These are phyloP conservation scores for Amniataba percoides DNA, from an alignment of 2,797 vertebrate genomes.

Conservation along the genomic window DNA sequence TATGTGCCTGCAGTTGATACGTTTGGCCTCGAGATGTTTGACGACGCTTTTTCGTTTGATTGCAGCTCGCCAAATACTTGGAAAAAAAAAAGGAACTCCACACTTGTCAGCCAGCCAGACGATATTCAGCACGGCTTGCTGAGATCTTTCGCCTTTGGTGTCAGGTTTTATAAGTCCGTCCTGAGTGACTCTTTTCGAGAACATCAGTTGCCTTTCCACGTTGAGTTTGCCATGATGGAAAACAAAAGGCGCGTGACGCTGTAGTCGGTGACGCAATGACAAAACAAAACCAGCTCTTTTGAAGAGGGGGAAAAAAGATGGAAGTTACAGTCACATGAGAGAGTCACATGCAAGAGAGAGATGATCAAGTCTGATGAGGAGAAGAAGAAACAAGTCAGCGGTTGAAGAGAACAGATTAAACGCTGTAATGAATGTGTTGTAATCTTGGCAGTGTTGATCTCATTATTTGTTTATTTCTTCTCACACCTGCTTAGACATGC, in stretches of 20 bases:
- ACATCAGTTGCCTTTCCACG: slow-evolving; percentile 14
- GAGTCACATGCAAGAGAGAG: slow-evolving; percentile 1
- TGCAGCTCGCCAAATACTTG: slow-evolving; percentile 38
- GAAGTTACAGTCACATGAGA: slow-evolving; percentile 3
- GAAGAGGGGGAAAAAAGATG: slow-evolving; percentile 6
- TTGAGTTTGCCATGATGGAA: neutral
- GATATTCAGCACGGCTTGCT: slow-evolving; percentile 13
- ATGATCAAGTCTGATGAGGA: slow-evolving; percentile 43
- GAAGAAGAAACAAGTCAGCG: slow-evolving; percentile 40
- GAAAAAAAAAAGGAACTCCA: neutral
- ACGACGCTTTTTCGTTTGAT: slow-evolving; percentile 31
- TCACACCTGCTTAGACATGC: slow-evolving; percentile 74
- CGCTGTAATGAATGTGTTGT: slow-evolving; percentile 66
- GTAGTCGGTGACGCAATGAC: slow-evolving; percentile 8
- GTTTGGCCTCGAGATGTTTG: slow-evolving; percentile 31
- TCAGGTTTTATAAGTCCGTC: slow-evolving; percentile 23
- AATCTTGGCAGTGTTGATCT: slow-evolving; percentile 70
- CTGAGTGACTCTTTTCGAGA: slow-evolving; percentile 11
- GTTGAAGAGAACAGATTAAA: slow-evolving; percentile 65
- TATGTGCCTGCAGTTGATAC: slow-evolving; percentile 19
- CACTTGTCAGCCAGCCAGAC: slow-evolving; percentile 20
- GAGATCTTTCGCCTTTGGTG: slow-evolving; percentile 21
- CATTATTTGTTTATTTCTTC: slow-evolving; percentile 76
- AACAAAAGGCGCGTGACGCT: slow-evolving; percentile 5
- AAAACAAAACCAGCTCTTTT: slow-evolving; percentile 8